Percentiles rank a stretch among this genome's conserved stretches.
Conservation (phyloP, 2,888 invertebrate species). For the Biston betularia region DNA sequence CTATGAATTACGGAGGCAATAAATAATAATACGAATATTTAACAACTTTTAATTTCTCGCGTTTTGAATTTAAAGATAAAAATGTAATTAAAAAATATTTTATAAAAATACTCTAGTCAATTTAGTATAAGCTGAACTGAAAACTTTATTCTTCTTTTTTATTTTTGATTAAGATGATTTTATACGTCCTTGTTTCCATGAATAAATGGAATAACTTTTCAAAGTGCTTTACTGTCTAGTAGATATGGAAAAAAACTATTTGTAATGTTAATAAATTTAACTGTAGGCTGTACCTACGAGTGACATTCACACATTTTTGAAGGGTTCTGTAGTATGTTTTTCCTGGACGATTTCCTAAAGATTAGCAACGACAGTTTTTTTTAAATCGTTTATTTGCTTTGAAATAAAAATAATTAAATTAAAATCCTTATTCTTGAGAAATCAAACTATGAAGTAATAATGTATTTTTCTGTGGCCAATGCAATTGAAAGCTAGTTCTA, state of each 20-base stretch:
- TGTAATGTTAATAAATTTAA: constrained; percentile 80
- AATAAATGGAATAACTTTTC: constrained; percentile 76
- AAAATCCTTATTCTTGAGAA: neutral
- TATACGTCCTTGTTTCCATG: constrained; percentile 56
- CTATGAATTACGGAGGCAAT: constrained; percentile 72
- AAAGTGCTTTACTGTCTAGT: constrained; percentile 86
- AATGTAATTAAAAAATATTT: constrained; percentile 42
- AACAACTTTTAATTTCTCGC: neutral
- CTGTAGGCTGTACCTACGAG: constrained; percentile 77
- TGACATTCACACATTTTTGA: constrained; percentile 72
- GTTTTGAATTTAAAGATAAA: constrained; percentile 1
- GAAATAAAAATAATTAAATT: neutral
- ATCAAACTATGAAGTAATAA: too few species aligned
- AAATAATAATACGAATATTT: constrained; percentile 60
- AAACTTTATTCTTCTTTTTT: constrained; percentile 36
- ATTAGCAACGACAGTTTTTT: neutral
- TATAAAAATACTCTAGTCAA: constrained; percentile 73
- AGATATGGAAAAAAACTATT: constrained; percentile 79
- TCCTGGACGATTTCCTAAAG: neutral
- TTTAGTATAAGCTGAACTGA: constrained; percentile 73
- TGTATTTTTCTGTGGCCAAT: neutral
- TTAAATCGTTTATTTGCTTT: neutral
- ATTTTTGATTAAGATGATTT: constrained; percentile 18
- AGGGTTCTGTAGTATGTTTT: constrained; percentile 28
- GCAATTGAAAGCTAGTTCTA: neutral